Evolutionary conservation across 2,113 vertebrate species (phyloP), one percentile per base, ranked within the genome.

Genomic region (Peromyscus maniculatus): DNA sequence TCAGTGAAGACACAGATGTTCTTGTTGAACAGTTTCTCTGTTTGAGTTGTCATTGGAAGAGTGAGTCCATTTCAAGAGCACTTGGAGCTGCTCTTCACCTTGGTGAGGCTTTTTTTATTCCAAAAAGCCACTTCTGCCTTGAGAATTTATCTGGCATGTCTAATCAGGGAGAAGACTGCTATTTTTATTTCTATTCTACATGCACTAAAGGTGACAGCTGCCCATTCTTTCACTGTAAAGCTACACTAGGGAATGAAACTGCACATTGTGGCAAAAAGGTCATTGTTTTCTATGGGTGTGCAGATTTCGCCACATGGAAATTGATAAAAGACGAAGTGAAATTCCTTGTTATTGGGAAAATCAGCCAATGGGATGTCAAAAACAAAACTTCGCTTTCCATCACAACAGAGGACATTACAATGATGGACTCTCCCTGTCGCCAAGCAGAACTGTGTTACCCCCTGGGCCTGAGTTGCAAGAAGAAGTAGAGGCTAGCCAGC

Each of bases 231-330:
- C 99, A 99, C 98, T 99, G 99, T 71, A 99, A 99, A 91, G 99
- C 99, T 0, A 99, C 99, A 0, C 98, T 99, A 98, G 99, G 99
- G 21, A 99, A 98, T 21, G 99, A 99, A 97, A 99, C 97, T 0
- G 99, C 98, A 99, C 97, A 2, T 99, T 99, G 28, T 99, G 99
- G 99, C 98, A 99, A 97, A 99, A 99, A 96, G 99, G 99, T 0
- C 98, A 99, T 21, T 99, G 99, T 96, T 99, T 99, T 98, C 99
- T 99, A 79, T 98, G 98, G 7, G 97, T 99, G 96, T 99, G 99
- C 99, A 99, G 99, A 91, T 99, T 99, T 98, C 99, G 99, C 26
- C 99, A 99, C 98, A 99, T 99, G 99, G 99, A 99, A 83, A 99
- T 99, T 31, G 99, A 99, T 43, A 2, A 55, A 55, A 55, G 13